A percentile compares a stretch with the other conserved stretches of the same genome.
phyloP scores from a whole-genome alignment of 2,888 invertebrate species.

The Drosophila paramelanica region DNA sequence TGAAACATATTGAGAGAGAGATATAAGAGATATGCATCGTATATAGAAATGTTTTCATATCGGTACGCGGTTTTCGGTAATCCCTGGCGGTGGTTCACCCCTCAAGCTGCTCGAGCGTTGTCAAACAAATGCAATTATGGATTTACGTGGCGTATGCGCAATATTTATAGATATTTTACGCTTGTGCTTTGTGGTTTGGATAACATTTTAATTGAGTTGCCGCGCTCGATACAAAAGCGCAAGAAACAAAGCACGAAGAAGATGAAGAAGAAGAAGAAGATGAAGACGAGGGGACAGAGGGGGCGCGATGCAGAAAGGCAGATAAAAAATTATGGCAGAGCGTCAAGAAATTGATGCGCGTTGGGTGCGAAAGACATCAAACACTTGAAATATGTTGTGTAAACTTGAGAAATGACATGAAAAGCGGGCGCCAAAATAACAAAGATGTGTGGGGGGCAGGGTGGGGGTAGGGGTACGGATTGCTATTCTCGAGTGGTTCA shows the following conservation, averaged over 20 bases:
- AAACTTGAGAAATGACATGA: conserved; percentile 78
- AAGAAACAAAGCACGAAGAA: too few relatives aligned
- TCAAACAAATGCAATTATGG: conserved; percentile 73
- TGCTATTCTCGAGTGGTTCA: conserved; percentile 20
- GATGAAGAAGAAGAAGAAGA: too few relatives aligned
- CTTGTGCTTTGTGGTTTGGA: conserved; percentile 47
- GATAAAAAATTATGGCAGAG: conserved; percentile 26
- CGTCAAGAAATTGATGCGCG: conserved; percentile 71
- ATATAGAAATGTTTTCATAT: background rate
- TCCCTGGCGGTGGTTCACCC: conserved; percentile 1
- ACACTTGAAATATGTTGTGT: conserved; percentile 79
- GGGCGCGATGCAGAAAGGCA: background rate
- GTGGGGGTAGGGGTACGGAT: background rate
- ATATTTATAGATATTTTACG: conserved; percentile 56
- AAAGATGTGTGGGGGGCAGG: conserved; percentile 17
- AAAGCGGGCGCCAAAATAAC: conserved; percentile 50
- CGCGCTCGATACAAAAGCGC: background rate
- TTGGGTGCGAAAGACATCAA: conserved; percentile 75
- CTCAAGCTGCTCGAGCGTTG: conserved; percentile 32
- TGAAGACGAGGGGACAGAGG: background rate
- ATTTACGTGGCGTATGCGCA: conserved; percentile 66
- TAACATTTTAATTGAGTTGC: conserved; percentile 73
- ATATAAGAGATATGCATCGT: too few relatives aligned
- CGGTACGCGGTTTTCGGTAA: background rate
- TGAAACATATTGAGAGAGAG: background rate